Conservation (phyloP, 2,113 vertebrate genomes). For the Ellobius talpinus region DNA sequence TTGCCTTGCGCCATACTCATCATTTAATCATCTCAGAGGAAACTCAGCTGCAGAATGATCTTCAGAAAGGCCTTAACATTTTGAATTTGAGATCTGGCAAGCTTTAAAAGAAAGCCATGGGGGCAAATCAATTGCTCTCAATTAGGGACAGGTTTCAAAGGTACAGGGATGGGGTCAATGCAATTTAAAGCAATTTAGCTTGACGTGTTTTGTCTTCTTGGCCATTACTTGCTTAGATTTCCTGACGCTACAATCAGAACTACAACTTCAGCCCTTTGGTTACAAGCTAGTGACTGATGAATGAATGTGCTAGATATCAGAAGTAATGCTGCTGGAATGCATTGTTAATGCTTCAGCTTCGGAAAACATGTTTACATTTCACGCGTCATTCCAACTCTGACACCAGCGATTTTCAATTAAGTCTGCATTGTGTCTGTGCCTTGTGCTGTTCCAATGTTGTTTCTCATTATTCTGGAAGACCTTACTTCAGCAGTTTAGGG, state of each 20-base stretch:
- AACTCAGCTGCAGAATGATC: conserved; percentile 55
- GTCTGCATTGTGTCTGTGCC: conserved; percentile 71
- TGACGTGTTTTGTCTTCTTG: conserved; percentile 54
- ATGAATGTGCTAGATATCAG: conserved; percentile 72
- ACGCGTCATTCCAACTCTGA: conserved; percentile 66
- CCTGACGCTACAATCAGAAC: conserved; percentile 45
- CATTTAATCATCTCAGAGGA: conserved; percentile 67
- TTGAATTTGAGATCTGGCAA: conserved; percentile 65
- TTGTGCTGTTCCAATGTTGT: conserved; percentile 69
- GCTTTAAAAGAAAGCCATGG: background rate
- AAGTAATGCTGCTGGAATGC: conserved; percentile 73
- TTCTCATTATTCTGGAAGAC: conserved; percentile 76
- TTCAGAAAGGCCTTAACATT: conserved; percentile 61
- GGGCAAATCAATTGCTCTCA: conserved; percentile 52
- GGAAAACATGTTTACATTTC: conserved; percentile 80
- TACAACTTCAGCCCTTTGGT: conserved; percentile 48
- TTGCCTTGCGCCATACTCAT: conserved; percentile 55
- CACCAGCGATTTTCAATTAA: conserved; percentile 82
- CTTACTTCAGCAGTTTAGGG: conserved; percentile 77
- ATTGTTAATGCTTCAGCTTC: conserved; percentile 72
- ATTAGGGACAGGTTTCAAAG: conserved; percentile 25
- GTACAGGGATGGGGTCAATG: background rate
- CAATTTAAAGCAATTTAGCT: conserved; percentile 62
- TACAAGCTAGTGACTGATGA: conserved; percentile 69
- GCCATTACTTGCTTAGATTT: conserved; percentile 55